Evolutionary conservation across 2,888 invertebrate species (phyloP).

Genomic region (Troides helena): DNA sequence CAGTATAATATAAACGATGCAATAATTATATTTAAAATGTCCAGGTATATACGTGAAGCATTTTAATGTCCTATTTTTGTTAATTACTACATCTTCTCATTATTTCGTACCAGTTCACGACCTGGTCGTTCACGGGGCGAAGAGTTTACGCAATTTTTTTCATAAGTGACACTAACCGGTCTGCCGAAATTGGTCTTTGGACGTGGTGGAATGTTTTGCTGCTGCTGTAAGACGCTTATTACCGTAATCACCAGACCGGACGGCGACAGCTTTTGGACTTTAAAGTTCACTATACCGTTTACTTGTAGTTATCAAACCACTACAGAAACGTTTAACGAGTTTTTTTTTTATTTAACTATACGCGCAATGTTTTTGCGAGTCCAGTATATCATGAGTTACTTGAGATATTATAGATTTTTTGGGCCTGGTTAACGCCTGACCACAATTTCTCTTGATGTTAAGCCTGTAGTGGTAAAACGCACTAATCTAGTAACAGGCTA

Average conservation of each 20-base stretch:
- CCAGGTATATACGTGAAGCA: too few relatives aligned
- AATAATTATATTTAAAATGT: too few relatives aligned
- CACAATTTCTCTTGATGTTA: too few relatives aligned
- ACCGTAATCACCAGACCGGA: background rate
- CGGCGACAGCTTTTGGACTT: constrained; percentile 1
- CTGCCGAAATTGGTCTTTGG: constrained; percentile 5
- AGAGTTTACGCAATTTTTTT: background rate
- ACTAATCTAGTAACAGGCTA: too few relatives aligned
- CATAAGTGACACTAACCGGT: constrained; percentile 4
- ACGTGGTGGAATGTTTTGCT: constrained; percentile 5
- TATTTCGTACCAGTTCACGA: background rate
- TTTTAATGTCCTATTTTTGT: too few relatives aligned
- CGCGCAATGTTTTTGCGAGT: too few relatives aligned
- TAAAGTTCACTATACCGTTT: background rate
- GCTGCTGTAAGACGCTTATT: background rate
- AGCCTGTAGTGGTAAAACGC: too few relatives aligned
- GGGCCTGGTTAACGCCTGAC: too few relatives aligned
- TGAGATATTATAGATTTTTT: too few relatives aligned
- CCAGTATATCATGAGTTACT: too few relatives aligned
- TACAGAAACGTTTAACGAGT: background rate
- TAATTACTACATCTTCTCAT: background rate
- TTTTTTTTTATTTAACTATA: too few relatives aligned
- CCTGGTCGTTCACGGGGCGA: background rate
- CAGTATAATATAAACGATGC: too few relatives aligned
- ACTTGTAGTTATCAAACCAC: background rate